Conservation (phyloP, 2,797 vertebrate species). For the Sebastes hubbsi region DNA sequence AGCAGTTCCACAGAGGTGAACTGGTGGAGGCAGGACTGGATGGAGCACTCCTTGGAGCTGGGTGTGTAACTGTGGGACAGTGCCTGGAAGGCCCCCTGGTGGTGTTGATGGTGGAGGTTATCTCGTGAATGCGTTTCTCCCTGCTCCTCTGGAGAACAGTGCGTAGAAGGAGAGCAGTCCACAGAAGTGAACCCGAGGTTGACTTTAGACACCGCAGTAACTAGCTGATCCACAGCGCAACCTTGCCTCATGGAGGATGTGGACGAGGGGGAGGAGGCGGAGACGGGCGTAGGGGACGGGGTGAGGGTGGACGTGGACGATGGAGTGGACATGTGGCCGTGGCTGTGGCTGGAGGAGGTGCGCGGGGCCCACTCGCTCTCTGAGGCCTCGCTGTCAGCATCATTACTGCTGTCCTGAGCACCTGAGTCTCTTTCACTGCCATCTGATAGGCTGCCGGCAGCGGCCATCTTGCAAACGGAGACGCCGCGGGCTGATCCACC, state of each 20-base stretch:
- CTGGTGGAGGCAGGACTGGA: constrained; percentile 97
- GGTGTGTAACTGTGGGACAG: constrained; percentile 94
- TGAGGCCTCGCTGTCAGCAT: constrained; percentile 95
- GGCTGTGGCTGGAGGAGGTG: constrained; percentile 46
- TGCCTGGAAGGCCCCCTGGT: constrained; percentile 92
- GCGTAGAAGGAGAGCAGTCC: constrained; percentile 58
- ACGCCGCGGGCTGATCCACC: constrained; percentile 62
- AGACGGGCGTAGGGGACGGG: constrained; percentile 50
- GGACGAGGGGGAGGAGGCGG: constrained; percentile 43
- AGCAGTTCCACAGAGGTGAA: constrained; percentile 97
- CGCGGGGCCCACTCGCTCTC: constrained; percentile 87
- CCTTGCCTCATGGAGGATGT: constrained; percentile 58
- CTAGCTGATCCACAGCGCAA: constrained; percentile 80
- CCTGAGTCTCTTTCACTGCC: constrained; percentile 90
- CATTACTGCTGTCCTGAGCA: constrained; percentile 90
- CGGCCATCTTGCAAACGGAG: constrained; percentile 64
- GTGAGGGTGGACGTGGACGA: constrained; percentile 64
- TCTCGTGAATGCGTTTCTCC: constrained; percentile 72
- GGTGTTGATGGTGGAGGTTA: constrained; percentile 75
- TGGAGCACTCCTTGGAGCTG: constrained; percentile 95
- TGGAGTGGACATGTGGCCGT: constrained; percentile 51
- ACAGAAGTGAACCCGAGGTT: constrained; percentile 76
- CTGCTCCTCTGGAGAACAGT: constrained; percentile 72
- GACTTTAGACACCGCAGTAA: constrained; percentile 86
- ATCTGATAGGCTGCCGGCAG: constrained; percentile 87